These are phyloP conservation scores for Dolichopus griseipennis DNA, from an alignment of 2,888 invertebrate genomes.

Conservation along the genomic window DNA sequence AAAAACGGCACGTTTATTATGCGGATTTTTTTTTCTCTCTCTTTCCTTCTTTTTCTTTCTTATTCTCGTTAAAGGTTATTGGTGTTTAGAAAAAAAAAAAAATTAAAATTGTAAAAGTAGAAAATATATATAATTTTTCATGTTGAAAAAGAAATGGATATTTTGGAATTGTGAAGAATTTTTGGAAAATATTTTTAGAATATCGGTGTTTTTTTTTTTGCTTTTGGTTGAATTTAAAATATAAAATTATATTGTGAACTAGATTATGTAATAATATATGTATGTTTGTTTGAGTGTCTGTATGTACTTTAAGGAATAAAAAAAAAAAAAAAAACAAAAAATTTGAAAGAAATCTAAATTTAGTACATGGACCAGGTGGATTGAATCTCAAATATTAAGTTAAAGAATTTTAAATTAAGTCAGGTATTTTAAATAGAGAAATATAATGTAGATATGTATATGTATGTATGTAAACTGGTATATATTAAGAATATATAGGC, in stretches of 20 bases:
- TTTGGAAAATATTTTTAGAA: no score
- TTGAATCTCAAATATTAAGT: neutral
- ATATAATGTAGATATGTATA: no score
- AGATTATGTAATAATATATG: no score
- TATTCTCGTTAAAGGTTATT: conserved; percentile 2
- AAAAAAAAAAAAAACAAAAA: neutral
- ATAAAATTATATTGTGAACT: no score
- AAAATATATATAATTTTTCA: neutral
- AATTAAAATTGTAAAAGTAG: neutral
- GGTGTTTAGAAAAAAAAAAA: neutral
- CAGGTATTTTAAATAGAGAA: neutral
- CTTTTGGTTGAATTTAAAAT: no score
- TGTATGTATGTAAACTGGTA: no score
- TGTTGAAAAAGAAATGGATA: no score
- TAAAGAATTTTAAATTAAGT: neutral
- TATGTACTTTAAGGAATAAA: no score
- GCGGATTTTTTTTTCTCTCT: neutral
- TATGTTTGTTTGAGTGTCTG: no score
- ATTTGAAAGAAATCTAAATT: neutral
- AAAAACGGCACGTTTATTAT: neutral
- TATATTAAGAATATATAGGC: no score
- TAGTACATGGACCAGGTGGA: neutral
- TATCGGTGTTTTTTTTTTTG: no score
- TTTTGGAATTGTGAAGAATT: no score
- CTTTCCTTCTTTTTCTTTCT: neutral